Percentiles rank a stretch among this genome's conserved stretches.
phyloP scores from a whole-genome alignment of 2,113 vertebrate genomes.

The Hystrix brachyura region DNA sequence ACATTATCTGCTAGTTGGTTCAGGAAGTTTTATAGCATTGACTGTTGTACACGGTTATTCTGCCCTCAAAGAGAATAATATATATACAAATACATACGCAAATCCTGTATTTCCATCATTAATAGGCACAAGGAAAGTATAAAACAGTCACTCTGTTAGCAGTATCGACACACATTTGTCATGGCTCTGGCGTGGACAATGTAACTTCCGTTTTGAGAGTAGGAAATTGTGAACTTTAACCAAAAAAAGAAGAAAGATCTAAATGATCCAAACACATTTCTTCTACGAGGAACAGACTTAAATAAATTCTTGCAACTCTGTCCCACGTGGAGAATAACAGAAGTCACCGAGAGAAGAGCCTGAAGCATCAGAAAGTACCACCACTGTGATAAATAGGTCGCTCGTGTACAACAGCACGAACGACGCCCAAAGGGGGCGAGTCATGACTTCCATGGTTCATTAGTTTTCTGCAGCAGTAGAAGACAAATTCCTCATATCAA shows the following conservation, averaged over 20 bases:
- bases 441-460: neutral
- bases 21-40: neutral
- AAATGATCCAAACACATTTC: conserved; percentile 6
- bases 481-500: neutral
- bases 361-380: neutral
- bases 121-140: neutral
- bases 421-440: neutral
- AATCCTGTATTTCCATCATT: conserved; percentile 50
- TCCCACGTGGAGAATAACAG: conserved; percentile 27
- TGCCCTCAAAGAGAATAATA: conserved; percentile 78
- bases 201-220: neutral
- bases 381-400: neutral
- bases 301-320: conserved; percentile 50
- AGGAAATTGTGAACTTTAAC: neutral
- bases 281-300: neutral
- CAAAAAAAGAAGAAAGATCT: conserved; percentile 28
- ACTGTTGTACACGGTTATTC: conserved; percentile 71
- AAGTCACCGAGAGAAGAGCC: conserved; percentile 18
- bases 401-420: neutral
- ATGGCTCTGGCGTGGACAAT: neutral
- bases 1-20: neutral
- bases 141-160: conserved; percentile 67
- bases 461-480: neutral
- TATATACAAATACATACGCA: neutral
- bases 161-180: conserved; percentile 63